A percentile compares a stretch with the other conserved stretches of the same genome.
These are phyloP conservation scores for Leptopilina myrica DNA, from an alignment of 2,888 invertebrate genomes.

Conservation along the genomic window DNA sequence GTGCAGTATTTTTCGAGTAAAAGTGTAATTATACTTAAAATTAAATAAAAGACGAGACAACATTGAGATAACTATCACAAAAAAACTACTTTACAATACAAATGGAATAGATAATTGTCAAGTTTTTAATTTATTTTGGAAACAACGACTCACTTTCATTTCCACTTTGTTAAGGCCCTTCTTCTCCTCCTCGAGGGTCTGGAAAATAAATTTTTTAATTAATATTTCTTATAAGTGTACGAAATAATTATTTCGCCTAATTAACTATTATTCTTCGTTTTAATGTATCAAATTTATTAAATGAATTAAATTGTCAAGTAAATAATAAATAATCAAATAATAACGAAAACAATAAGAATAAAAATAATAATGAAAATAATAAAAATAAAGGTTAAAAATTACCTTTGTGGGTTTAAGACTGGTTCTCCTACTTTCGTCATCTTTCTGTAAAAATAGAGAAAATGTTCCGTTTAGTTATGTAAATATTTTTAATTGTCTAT, in stretches of 20 bases:
- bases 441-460: conserved; percentile 66
- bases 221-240: background rate
- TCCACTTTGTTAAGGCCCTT: conserved; percentile 71
- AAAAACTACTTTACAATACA: background rate
- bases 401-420: conserved; percentile 70
- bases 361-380: too few species aligned
- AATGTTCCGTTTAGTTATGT: background rate
- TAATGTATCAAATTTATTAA: too few species aligned
- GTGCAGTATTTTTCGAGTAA: conserved; percentile 19
- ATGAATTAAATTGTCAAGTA: too few species aligned
- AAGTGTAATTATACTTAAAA: conserved; percentile 27
- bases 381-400: conserved; percentile 41
- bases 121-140: background rate
- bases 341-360: background rate
- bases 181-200: conserved; percentile 67
- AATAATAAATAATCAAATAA: too few species aligned
- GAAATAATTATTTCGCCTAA: background rate
- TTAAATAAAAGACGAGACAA: conserved; percentile 43
- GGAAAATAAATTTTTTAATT: conserved; percentile 47
- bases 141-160: conserved; percentile 75
- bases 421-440: conserved; percentile 65
- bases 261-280: too few species aligned
- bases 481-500: background rate
- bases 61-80: background rate
- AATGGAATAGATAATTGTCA: background rate